A percentile compares a stretch with the other conserved stretches of the same genome.
phyloP scores from a whole-genome alignment of 2,113 vertebrate species.

The Chlorocebus sabaeus region DNA sequence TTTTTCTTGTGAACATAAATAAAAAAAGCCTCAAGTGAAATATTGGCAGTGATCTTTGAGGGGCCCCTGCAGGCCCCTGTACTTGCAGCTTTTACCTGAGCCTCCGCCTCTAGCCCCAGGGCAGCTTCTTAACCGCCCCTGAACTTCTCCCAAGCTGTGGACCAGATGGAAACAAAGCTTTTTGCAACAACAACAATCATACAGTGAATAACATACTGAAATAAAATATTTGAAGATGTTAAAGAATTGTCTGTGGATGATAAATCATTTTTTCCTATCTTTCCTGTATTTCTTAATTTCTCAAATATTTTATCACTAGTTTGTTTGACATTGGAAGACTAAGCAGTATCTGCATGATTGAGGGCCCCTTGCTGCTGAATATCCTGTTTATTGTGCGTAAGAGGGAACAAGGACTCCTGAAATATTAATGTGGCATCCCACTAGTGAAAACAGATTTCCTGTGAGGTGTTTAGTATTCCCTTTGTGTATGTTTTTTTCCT shows the following conservation, averaged over 20 bases:
- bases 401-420: background rate
- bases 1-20: constrained; percentile 5
- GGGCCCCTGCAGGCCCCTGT: background rate
- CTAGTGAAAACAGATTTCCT: constrained; percentile 12
- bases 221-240: background rate
- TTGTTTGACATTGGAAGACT: background rate
- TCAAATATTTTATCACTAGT: background rate
- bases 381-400: background rate
- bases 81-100: background rate
- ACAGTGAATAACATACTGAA: background rate
- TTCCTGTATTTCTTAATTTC: background rate
- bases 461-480: background rate
- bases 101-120: background rate
- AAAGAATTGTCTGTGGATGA: background rate
- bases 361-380: background rate
- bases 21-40: background rate
- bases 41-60: background rate
- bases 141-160: background rate
- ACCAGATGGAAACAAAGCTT: background rate
- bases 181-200: background rate
- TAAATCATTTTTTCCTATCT: background rate
- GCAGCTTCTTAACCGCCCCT: background rate
- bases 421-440: background rate
- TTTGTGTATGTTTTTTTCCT: background rate
- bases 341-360: background rate